Conservation (phyloP, 2,797 vertebrate species). For the Paratrypauchen microcephalus region DNA sequence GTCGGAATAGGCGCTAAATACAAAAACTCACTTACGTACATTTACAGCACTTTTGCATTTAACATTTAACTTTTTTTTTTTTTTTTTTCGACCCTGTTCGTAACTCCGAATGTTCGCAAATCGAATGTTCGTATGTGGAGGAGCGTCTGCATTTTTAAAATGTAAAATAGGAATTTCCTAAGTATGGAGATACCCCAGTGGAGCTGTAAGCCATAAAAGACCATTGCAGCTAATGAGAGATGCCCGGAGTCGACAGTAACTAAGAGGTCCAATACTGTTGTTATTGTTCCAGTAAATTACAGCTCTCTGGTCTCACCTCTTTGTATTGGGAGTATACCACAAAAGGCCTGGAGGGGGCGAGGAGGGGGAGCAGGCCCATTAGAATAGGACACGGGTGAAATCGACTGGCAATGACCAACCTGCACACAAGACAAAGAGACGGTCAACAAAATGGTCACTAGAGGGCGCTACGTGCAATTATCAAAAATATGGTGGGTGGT, state of each 20-base stretch:
- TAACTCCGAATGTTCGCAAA: no score
- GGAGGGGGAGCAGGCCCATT: constrained; percentile 86
- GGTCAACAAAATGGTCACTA: constrained; percentile 43
- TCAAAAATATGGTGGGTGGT: background rate
- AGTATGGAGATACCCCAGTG: constrained; percentile 4
- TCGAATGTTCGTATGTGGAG: no score
- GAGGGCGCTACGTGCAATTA: background rate
- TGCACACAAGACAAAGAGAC: constrained; percentile 63
- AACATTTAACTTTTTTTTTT: no score
- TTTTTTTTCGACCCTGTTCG: no score
- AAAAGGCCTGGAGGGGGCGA: constrained; percentile 94
- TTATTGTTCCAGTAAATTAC: constrained; percentile 4
- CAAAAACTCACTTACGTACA: no score
- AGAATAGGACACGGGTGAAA: constrained; percentile 89
- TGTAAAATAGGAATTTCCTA: no score
- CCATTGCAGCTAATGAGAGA: constrained; percentile 22
- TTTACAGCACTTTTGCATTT: no score
- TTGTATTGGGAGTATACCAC: constrained; percentile 94
- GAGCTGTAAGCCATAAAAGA: constrained; percentile 32
- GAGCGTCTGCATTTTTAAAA: no score
- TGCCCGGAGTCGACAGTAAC: background rate
- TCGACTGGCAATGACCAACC: constrained; percentile 92
- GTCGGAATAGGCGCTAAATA: no score
- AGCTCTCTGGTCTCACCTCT: constrained; percentile 83
- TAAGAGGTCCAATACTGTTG: background rate